Conservation (phyloP, 2,888 invertebrate genomes). For the Adelognathus sp. region DNA sequence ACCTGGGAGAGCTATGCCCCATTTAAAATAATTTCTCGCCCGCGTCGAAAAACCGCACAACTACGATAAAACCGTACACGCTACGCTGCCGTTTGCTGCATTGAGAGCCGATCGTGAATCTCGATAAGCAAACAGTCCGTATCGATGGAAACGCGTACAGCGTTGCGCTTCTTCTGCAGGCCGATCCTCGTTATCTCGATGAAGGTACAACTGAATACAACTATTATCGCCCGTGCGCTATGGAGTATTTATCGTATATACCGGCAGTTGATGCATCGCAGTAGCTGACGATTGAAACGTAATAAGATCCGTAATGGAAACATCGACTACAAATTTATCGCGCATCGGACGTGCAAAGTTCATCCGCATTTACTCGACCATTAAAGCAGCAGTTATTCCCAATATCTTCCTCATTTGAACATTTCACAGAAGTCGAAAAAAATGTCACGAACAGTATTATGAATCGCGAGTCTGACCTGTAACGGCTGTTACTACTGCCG, state of each 20-base stretch:
- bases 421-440: neutral
- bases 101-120: conserved; percentile 44
- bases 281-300: conserved; percentile 15
- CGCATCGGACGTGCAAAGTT: neutral
- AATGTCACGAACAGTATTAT: too few species aligned
- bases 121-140: conserved; percentile 39
- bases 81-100: neutral
- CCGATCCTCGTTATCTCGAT: conserved; percentile 49
- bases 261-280: neutral
- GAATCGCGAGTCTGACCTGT: too few species aligned
- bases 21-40: conserved; percentile 69
- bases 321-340: neutral
- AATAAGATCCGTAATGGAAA: conserved; percentile 5
- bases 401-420: too few species aligned
- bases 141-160: conserved; percentile 50
- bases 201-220: neutral
- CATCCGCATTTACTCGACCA: too few species aligned
- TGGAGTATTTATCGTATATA: conserved; percentile 31
- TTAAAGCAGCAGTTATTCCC: too few species aligned
- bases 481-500: too few species aligned
- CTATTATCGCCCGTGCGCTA: neutral
- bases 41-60: conserved; percentile 35
- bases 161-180: conserved; percentile 10
- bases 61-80: neutral
- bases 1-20: conserved; percentile 74